Evolutionary conservation across 2,113 vertebrate species (phyloP).

Genomic region (Lasiurus borealis): DNA sequence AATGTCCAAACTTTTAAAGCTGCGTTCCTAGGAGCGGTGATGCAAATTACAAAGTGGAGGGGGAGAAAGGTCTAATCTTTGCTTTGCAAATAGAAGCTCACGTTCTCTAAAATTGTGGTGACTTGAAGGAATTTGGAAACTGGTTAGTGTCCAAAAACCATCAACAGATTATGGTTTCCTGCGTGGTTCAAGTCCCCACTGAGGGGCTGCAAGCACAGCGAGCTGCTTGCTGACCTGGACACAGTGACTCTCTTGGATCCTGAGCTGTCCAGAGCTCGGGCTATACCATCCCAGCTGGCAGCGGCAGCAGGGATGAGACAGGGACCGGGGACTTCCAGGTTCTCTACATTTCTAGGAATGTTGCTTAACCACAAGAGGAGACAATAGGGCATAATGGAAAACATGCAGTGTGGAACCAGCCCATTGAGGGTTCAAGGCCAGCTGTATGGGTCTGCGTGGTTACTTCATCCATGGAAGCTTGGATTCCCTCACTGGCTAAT

Average conservation of each 20-base stretch:
- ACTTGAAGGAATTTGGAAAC: neutral
- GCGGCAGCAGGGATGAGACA: neutral
- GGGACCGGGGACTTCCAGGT: neutral
- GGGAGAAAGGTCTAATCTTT: neutral
- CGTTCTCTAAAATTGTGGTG: neutral
- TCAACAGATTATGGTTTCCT: neutral
- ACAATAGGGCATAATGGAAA: neutral
- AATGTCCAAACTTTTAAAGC: neutral
- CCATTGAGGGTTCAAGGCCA: neutral
- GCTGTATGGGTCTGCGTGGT: neutral
- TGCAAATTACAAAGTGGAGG: neutral
- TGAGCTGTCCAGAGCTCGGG: neutral
- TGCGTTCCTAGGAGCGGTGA: neutral
- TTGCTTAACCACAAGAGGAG: neutral
- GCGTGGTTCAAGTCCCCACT: neutral
- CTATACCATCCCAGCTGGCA: neutral
- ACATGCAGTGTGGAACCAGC: neutral
- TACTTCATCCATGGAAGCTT: neutral
- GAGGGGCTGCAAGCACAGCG: neutral
- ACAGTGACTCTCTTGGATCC: neutral
- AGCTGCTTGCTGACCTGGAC: neutral
- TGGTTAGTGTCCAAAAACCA: neutral
- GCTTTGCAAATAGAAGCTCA: neutral
- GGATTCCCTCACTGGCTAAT: neutral
- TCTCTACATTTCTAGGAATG: constrained; percentile 31